Conservation (phyloP, 2,797 vertebrate genomes). For the Pangasius larnaudii region DNA sequence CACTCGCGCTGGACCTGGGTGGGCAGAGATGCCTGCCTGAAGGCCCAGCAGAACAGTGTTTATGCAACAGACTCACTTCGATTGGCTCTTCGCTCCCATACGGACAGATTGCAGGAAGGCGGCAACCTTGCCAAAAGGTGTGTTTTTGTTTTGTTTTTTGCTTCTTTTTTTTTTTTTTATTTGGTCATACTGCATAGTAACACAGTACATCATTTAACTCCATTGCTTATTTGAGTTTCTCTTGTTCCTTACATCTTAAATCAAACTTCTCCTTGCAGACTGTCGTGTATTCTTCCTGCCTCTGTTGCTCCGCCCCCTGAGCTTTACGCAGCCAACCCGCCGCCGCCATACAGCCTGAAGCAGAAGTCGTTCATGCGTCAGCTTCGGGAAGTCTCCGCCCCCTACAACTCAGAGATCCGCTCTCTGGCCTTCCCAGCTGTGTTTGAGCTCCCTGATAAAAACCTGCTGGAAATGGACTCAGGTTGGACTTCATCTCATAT, state of each 20-base stretch:
- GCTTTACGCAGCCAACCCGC: slow-evolving; percentile 84
- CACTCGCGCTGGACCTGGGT: slow-evolving; percentile 82
- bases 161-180: not conserved
- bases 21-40: slow-evolving; percentile 78
- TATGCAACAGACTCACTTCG: slow-evolving; percentile 71
- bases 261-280: slow-evolving; percentile 68
- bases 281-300: slow-evolving; percentile 84
- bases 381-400: slow-evolving; percentile 75
- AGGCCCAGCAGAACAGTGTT: slow-evolving; percentile 69
- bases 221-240: too few species aligned
- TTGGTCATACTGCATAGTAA: not conserved
- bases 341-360: slow-evolving; percentile 79
- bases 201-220: not conserved
- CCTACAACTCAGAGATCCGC: slow-evolving; percentile 77
- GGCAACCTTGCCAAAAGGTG: slow-evolving; percentile 81
- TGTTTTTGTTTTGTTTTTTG: not conserved
- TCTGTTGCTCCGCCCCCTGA: slow-evolving; percentile 84
- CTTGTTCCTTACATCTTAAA: not conserved
- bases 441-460: slow-evolving; percentile 84
- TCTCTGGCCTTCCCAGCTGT: slow-evolving; percentile 70
- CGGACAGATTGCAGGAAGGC: slow-evolving; percentile 72
- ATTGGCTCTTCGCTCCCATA: slow-evolving; percentile 71
- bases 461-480: slow-evolving; percentile 93
- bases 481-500: slow-evolving; percentile 70
- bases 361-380: slow-evolving; percentile 75